Percentiles rank a stretch among this genome's conserved stretches.
Evolutionary conservation across 2,797 vertebrate genomes (phyloP).

Genomic region (Graptemys geographica): DNA sequence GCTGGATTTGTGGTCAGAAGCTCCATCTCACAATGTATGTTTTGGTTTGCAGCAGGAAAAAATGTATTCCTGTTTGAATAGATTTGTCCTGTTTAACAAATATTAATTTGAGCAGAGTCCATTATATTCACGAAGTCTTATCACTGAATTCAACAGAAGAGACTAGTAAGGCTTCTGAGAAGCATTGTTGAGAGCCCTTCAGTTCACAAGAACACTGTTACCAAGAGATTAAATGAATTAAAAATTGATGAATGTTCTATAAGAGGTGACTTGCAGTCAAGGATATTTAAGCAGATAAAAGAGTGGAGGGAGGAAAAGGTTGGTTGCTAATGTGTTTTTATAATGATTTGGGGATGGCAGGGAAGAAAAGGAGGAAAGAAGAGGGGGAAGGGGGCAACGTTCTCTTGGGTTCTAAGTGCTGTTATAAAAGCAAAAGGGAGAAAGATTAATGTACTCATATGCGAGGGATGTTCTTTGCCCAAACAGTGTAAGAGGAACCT

Average conservation of each 20-base stretch:
- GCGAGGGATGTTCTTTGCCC: background rate
- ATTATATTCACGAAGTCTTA: constrained; percentile 36
- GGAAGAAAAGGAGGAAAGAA: background rate
- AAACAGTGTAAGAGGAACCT: background rate
- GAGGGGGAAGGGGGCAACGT: background rate
- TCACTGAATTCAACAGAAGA: constrained; percentile 47
- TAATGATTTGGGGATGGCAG: constrained; percentile 31
- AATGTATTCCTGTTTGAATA: constrained; percentile 60
- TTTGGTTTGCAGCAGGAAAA: constrained; percentile 53
- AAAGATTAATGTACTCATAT: background rate
- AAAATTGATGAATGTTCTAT: constrained; percentile 82
- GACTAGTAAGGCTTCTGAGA: constrained; percentile 65
- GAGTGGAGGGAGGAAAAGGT: constrained; percentile 17
- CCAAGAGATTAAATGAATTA: constrained; percentile 81
- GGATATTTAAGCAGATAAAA: constrained; percentile 79
- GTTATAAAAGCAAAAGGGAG: constrained; percentile 26
- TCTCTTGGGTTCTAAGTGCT: constrained; percentile 30
- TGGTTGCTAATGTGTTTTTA: constrained; percentile 59
- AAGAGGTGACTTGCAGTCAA: constrained; percentile 77
- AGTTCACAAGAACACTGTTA: constrained; percentile 77
- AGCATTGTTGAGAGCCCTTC: constrained; percentile 76
- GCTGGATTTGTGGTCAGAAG: constrained; percentile 49
- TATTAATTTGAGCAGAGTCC: constrained; percentile 51
- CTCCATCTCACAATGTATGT: background rate
- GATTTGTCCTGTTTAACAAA: constrained; percentile 42